A percentile compares a stretch with the other conserved stretches of the same genome.
Evolutionary conservation across 2,797 vertebrate genomes (phyloP).

Genomic region (Bryconaethiops microstoma): DNA sequence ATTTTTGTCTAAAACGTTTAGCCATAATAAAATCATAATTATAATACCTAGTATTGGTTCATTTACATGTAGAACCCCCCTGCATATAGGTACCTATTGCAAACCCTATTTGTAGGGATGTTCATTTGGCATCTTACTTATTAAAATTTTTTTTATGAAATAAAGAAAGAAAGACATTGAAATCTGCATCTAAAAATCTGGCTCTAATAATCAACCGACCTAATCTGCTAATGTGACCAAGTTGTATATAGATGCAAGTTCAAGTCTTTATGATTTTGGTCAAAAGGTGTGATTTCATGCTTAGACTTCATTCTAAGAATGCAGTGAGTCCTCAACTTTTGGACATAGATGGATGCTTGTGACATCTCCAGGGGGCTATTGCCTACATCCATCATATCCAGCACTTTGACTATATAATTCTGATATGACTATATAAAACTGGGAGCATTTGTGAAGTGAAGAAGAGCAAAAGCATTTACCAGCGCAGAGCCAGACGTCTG

Average conservation of each 20-base stretch:
- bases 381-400: slow-evolving; percentile 17
- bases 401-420: too few species aligned
- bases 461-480: slow-evolving; percentile 71
- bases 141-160: too few species aligned
- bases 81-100: background rate
- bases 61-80: background rate
- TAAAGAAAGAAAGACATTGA: too few species aligned
- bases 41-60: background rate
- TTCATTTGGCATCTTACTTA: too few species aligned
- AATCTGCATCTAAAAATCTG: too few species aligned
- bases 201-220: background rate
- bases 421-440: slow-evolving; percentile 32
- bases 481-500: slow-evolving; percentile 89
- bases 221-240: background rate
- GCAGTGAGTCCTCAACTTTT: background rate
- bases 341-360: slow-evolving; percentile 6
- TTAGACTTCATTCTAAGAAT: background rate
- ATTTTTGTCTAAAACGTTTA: too few species aligned
- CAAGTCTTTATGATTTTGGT: background rate
- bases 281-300: slow-evolving; percentile 12
- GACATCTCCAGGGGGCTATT: background rate
- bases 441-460: slow-evolving; percentile 2
- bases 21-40: background rate
- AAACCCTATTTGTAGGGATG: background rate
- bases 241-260: background rate